These are phyloP conservation scores for Pandemis cinnamomeana DNA, from an alignment of 2,888 invertebrate genomes.

Conservation along the genomic window DNA sequence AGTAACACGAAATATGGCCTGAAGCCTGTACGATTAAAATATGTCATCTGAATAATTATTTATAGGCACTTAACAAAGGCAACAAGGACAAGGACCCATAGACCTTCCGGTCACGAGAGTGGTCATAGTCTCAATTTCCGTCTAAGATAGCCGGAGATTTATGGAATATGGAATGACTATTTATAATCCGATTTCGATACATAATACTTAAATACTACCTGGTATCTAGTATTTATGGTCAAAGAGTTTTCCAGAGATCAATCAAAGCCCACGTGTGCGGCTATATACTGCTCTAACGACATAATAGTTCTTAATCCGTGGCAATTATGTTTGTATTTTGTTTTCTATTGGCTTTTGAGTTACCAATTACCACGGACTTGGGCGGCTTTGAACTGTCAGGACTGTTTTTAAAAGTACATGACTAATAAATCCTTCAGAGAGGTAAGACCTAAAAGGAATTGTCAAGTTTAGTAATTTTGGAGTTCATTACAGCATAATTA, in stretches of 20 bases:
- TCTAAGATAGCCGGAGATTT: constrained; percentile 14
- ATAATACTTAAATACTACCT: constrained; percentile 39
- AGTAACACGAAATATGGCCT: constrained; percentile 3
- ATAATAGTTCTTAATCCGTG: too few species aligned
- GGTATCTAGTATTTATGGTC: constrained; percentile 33
- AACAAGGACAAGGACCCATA: constrained; percentile 36
- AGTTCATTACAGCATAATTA: too few species aligned
- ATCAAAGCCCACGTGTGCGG: constrained; percentile 11
- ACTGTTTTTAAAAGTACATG: too few species aligned
- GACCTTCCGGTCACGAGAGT: constrained; percentile 33
- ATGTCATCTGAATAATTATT: constrained; percentile 17
- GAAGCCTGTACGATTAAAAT: constrained; percentile 4
- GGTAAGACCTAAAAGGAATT: too few species aligned
- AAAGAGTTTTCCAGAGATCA: constrained; percentile 28
- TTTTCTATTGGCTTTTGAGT: too few species aligned
- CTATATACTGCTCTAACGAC: too few species aligned
- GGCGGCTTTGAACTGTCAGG: too few species aligned
- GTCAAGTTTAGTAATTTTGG: too few species aligned
- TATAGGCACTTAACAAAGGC: constrained; percentile 28
- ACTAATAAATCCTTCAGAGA: too few species aligned
- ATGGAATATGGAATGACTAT: constrained; percentile 32
- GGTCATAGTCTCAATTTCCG: constrained; percentile 32
- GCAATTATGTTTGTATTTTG: too few species aligned
- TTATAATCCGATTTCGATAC: constrained; percentile 40
- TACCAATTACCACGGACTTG: too few species aligned